phyloP scores from a whole-genome alignment of 2,888 invertebrate genomes.

The Apeira syringaria region DNA sequence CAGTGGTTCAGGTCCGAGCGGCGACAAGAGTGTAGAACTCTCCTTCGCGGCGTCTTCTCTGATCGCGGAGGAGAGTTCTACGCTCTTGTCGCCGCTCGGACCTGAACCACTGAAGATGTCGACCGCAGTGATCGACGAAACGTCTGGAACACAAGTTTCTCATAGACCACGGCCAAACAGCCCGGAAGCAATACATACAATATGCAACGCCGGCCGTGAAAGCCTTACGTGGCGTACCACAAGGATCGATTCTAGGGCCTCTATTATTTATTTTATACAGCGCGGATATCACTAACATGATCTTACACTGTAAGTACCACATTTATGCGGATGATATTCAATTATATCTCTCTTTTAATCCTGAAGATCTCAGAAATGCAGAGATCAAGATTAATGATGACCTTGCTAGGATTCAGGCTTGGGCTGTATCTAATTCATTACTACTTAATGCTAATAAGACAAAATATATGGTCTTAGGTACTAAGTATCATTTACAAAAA shows the following conservation, averaged over 20 bases:
- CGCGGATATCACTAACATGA: conserved; percentile 12
- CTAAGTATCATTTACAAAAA: background rate
- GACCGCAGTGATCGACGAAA: too few relatives aligned
- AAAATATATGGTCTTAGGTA: conserved; percentile 9
- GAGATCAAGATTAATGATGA: conserved; percentile 11
- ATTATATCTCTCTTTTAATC: conserved; percentile 15
- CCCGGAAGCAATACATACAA: too few relatives aligned
- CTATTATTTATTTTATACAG: conserved; percentile 21
- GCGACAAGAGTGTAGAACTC: too few relatives aligned
- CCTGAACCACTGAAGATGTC: too few relatives aligned
- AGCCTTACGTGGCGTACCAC: too few relatives aligned
- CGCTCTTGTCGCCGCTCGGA: too few relatives aligned
- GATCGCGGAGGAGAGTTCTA: too few relatives aligned
- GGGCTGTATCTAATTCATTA: conserved; percentile 11
- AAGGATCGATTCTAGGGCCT: conserved; percentile 22
- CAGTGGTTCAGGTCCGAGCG: too few relatives aligned
- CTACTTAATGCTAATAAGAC: conserved; percentile 8
- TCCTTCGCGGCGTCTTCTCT: too few relatives aligned
- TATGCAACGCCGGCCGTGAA: too few relatives aligned
- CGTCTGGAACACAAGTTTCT: too few relatives aligned
- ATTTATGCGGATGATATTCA: conserved; percentile 25
- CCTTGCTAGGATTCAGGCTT: conserved; percentile 2
- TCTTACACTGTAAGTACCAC: conserved; percentile 14
- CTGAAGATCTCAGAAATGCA: background rate
- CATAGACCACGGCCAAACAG: too few relatives aligned